Percentiles rank a stretch among this genome's conserved stretches.
These are phyloP conservation scores for Cyphomyrus discorhynchus DNA, from an alignment of 2,113 vertebrate genomes.

Conservation along the genomic window DNA sequence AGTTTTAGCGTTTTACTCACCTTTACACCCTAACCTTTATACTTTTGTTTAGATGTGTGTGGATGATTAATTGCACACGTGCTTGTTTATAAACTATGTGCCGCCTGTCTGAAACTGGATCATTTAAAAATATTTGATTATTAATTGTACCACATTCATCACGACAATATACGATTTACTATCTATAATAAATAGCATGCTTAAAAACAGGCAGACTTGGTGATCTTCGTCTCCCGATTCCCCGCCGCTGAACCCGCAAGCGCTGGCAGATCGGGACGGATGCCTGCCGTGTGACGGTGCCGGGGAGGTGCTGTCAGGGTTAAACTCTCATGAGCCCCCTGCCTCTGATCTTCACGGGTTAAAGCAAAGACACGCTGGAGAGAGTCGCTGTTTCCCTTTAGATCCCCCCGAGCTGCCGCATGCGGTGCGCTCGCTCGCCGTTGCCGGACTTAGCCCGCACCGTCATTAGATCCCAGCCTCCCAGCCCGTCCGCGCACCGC, in stretches of 20 bases:
- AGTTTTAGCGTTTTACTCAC: neutral
- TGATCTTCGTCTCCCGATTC: neutral
- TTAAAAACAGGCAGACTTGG: neutral
- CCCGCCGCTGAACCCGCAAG: neutral
- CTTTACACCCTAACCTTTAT: neutral
- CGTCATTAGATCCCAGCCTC: slow-evolving; percentile 1
- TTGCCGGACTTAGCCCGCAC: slow-evolving; percentile 17
- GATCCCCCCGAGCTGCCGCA: slow-evolving; percentile 20
- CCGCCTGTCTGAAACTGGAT: neutral
- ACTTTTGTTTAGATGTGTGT: neutral
- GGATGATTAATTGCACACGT: neutral
- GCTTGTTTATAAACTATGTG: neutral
- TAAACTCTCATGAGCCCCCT: slow-evolving; percentile 31
- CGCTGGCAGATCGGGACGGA: neutral
- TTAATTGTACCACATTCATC: neutral
- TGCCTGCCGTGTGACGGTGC: neutral
- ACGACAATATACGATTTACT: neutral
- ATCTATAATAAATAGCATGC: neutral
- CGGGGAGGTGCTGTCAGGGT: slow-evolving; percentile 19
- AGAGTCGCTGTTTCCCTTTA: slow-evolving; percentile 28
- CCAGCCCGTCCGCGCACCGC: neutral
- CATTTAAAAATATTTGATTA: neutral
- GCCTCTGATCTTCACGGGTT: slow-evolving; percentile 30
- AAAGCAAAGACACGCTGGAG: slow-evolving; percentile 32
- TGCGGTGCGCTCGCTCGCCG: slow-evolving; percentile 11